Percentiles rank a stretch among this genome's conserved stretches.
These are phyloP conservation scores for Xestoiulus laeticollis DNA, from an alignment of 2,888 invertebrate species.

Conservation along the genomic window DNA sequence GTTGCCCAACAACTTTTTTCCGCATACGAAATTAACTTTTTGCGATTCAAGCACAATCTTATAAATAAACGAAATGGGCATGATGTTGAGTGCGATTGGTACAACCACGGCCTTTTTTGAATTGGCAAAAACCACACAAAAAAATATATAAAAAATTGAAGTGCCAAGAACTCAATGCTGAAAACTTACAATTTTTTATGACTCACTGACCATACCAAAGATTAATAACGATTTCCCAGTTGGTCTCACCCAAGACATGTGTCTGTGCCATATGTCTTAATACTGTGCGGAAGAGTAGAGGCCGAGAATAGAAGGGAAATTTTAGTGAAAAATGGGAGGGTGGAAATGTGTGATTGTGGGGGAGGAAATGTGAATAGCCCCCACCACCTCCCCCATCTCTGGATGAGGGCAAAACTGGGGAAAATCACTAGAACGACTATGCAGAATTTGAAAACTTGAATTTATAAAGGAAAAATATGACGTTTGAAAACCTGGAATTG, in stretches of 20 bases:
- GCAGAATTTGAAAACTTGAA: neutral
- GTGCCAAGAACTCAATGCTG: slow-evolving; percentile 47
- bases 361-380: neutral
- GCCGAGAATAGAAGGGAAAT: slow-evolving; percentile 31
- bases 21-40: slow-evolving; percentile 34
- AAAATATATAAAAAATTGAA: slow-evolving; percentile 51
- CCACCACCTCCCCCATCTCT: no score
- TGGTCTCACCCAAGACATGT: slow-evolving; percentile 49
- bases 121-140: slow-evolving; percentile 4
- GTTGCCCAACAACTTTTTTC: neutral
- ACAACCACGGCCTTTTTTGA: neutral
- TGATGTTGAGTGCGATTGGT: neutral
- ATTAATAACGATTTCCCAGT: slow-evolving; percentile 52
- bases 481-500: no score
- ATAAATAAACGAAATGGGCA: slow-evolving; percentile 43
- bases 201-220: slow-evolving; percentile 51
- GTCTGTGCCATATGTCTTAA: slow-evolving; percentile 52
- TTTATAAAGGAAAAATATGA: no score
- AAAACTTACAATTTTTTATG: slow-evolving; percentile 51
- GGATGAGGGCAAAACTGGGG: neutral
- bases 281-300: slow-evolving; percentile 43
- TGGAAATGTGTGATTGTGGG: slow-evolving; percentile 32
- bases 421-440: slow-evolving; percentile 40
- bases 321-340: slow-evolving; percentile 24
- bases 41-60: slow-evolving; percentile 38